These are phyloP conservation scores for Myotis daubentonii DNA, from an alignment of 2,797 vertebrate species.

Conservation along the genomic window DNA sequence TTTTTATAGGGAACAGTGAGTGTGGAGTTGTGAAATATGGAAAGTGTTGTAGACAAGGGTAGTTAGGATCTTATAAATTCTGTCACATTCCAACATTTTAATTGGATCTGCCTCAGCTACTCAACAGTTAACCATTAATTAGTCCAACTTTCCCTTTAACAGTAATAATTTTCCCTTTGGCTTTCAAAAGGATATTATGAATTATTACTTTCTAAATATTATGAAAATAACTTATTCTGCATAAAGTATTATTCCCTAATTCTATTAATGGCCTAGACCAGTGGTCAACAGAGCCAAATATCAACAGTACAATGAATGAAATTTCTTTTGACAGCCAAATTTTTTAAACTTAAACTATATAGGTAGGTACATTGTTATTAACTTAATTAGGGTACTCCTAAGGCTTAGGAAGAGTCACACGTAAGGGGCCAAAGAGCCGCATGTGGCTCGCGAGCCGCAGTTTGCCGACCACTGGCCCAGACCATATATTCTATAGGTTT, in stretches of 20 bases:
- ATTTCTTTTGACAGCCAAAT: too few relatives aligned
- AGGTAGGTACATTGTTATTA: too few relatives aligned
- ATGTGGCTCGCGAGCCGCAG: too few relatives aligned
- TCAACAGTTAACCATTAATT: not conserved
- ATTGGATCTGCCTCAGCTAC: not conserved
- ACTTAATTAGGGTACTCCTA: too few relatives aligned
- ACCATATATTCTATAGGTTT: not conserved
- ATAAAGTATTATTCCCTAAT: not conserved
- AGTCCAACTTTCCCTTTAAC: not conserved
- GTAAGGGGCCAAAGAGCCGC: too few relatives aligned
- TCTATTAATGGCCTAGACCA: not conserved
- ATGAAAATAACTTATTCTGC: not conserved
- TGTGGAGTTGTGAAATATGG: not conserved
- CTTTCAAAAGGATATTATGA: not conserved
- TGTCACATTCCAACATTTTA: not conserved
- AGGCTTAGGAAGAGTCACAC: too few relatives aligned
- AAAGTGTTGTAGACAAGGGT: not conserved
- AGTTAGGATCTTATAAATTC: not conserved
- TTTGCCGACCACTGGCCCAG: not conserved
- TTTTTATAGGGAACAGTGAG: too few relatives aligned
- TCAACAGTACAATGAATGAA: too few relatives aligned
- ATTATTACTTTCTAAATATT: slow-evolving; percentile 21
- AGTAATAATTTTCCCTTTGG: not conserved
- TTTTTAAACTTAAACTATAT: too few relatives aligned
- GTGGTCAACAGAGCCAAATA: too few relatives aligned